phyloP scores from a whole-genome alignment of 2,113 vertebrate genomes.

The Lepidothrix coronata region DNA sequence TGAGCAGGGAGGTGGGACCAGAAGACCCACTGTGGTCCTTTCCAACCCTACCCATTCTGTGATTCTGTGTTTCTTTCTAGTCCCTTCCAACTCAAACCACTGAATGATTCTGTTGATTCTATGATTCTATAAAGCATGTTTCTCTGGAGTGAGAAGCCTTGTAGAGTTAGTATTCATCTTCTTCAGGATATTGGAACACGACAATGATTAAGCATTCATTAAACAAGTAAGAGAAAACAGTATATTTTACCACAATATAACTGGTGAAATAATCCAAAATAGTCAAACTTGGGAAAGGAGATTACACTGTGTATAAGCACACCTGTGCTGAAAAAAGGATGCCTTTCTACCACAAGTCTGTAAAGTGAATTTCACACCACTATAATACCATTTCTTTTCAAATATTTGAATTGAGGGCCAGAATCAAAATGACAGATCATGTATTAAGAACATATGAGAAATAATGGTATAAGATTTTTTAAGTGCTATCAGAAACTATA shows the following conservation, averaged over 20 bases:
- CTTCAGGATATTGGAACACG: not conserved
- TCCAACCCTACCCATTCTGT: not conserved
- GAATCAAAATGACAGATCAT: not conserved
- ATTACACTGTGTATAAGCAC: not conserved
- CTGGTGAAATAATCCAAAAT: not conserved
- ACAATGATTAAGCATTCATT: not conserved
- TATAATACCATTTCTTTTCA: not conserved
- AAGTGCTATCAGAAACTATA: not conserved
- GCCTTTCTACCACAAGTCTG: not conserved
- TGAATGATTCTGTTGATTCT: not conserved
- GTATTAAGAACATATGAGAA: not conserved
- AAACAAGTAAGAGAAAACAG: not conserved
- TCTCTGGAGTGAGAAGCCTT: not conserved
- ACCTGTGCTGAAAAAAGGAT: not conserved
- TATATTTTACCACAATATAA: not conserved
- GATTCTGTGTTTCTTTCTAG: not conserved
- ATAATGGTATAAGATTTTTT: not conserved
- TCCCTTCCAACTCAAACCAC: not conserved
- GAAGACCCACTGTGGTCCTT: not conserved
- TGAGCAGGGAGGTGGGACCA: not conserved
- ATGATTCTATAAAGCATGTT: not conserved
- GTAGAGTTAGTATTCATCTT: not conserved
- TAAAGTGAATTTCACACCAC: not conserved
- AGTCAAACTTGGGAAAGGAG: not conserved
- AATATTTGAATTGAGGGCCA: not conserved